Evolutionary conservation across 2,797 vertebrate species (phyloP), one percentile per base, ranked within the genome.

Genomic region (Urosaurus nigricauda): DNA sequence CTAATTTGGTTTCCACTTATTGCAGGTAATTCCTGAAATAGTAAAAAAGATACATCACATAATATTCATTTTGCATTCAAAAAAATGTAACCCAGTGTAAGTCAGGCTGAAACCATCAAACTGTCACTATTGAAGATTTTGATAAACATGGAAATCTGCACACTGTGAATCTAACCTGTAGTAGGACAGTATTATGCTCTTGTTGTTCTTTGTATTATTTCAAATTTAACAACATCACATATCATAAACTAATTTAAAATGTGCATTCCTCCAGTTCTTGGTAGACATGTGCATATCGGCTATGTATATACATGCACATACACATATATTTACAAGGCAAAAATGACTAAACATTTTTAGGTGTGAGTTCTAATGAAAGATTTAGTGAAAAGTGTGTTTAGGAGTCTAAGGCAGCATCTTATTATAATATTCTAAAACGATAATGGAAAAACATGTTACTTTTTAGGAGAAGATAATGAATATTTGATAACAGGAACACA

Each of bases 401-500:
- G 26, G 17, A 35, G 37, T 40, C 17, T 14, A 79, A 35, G 29
- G 84, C 17, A 60, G 13, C 80, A 5, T 26, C 58, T 89, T 93
- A 60, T 29, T 47, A 8, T 70, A 8, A 43, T 53, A 17, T 81
- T 87, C 19, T 35, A 1, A 74, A 84, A 9, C 58, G 47, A 47
- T 87, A 85, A 92, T 70, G 2, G 0, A 4, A 37, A 0, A 13
- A 65, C 84, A 1, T 89, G 0, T 90, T 92, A 47, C 4, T 88
- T 6, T 93, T 85, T 93, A 98, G 98, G 96, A 24, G 97, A 97
- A 92, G 98, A 98, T 80, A 97, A 98, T 89, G 99, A 99, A 4
- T 99, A 99, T 95, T 92, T 99, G 94, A 98, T 99, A 91, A 98
- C 99, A 6, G 99, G 99, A 88, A 99, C 99, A n/a, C 98, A 99